Conservation (phyloP, 53 echinoderm and acorn worm species). For the Stichopus horrens region DNA sequence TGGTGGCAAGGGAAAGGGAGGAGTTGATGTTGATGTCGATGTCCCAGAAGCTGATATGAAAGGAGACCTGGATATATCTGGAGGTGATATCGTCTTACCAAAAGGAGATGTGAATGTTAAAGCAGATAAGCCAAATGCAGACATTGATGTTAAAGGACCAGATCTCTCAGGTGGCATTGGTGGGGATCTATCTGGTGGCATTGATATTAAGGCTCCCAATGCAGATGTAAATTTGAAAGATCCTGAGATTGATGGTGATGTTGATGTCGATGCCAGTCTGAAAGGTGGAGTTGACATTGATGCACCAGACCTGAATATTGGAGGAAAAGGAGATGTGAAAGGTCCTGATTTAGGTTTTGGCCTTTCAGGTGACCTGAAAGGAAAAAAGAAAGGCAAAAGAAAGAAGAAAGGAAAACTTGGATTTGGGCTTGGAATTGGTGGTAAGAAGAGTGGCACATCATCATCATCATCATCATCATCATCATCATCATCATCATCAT, state of each 20-base stretch:
- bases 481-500: neutral
- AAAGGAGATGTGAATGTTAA: constrained; percentile 57
- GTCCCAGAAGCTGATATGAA: constrained; percentile 42
- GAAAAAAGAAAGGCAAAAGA: constrained; percentile 34
- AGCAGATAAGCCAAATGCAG: constrained; percentile 17
- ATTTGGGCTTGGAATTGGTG: constrained; percentile 37
- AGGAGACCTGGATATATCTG: constrained; percentile 46
- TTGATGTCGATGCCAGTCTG: constrained; percentile 29
- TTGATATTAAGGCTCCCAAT: constrained; percentile 49
- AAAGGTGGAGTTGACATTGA: constrained; percentile 53
- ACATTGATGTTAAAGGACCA: constrained; percentile 49
- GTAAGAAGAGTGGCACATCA: constrained; percentile 30
- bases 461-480: neutral
- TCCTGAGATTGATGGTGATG: constrained; percentile 47
- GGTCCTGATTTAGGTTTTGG: constrained; percentile 44
- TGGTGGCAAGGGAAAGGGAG: constrained; percentile 52
- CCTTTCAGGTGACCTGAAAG: constrained; percentile 16
- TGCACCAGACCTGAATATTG: constrained; percentile 53
- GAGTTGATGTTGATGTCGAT: constrained; percentile 48
- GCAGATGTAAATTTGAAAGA: constrained; percentile 55
- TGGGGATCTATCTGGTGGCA: constrained; percentile 30
- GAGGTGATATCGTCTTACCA: constrained; percentile 51
- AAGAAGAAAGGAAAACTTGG: constrained; percentile 38
- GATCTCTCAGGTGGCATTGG: constrained; percentile 34
- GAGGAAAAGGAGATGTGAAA: constrained; percentile 40